phyloP scores from a whole-genome alignment of 2,888 invertebrate genomes.

The Drosophila mimetica region DNA sequence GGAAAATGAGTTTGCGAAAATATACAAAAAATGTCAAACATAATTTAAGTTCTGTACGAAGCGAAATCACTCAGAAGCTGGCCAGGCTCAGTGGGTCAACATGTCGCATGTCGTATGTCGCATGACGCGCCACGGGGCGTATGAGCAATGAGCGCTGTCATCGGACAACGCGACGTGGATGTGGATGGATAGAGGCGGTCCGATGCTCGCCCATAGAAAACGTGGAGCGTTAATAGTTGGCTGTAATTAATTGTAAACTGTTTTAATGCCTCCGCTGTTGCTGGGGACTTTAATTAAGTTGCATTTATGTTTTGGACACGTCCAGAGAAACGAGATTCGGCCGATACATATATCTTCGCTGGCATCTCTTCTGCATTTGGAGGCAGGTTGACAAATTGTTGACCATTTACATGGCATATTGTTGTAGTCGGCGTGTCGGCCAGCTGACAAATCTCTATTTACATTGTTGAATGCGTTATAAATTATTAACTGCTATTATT shows the following conservation, averaged over 20 bases:
- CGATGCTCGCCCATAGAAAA: constrained; percentile 27
- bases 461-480: constrained; percentile 65
- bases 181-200: constrained; percentile 5
- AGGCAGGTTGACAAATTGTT: constrained; percentile 65
- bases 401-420: constrained; percentile 66
- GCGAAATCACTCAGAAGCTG: constrained; percentile 37
- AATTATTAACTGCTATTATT: constrained; percentile 66
- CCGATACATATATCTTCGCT: constrained; percentile 24
- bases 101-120: constrained; percentile 32
- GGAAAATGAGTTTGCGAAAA: constrained; percentile 27
- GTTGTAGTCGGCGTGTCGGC: constrained; percentile 52
- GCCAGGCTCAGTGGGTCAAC: constrained; percentile 54
- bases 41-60: constrained; percentile 29
- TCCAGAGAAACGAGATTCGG: constrained; percentile 30
- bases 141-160: constrained; percentile 61
- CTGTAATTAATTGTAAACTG: constrained; percentile 73
- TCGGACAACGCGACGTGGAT: constrained; percentile 20
- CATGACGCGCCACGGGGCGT: constrained; percentile 58
- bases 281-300: constrained; percentile 72
- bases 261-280: constrained; percentile 52
- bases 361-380: constrained; percentile 20
- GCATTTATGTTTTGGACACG: constrained; percentile 70
- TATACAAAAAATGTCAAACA: constrained; percentile 41
- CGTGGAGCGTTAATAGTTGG: constrained; percentile 54
- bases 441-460: constrained; percentile 70